These are phyloP conservation scores for Pocillopora meandrina DNA, from an alignment of 92 coral and sea anemone species.

Conservation along the genomic window DNA sequence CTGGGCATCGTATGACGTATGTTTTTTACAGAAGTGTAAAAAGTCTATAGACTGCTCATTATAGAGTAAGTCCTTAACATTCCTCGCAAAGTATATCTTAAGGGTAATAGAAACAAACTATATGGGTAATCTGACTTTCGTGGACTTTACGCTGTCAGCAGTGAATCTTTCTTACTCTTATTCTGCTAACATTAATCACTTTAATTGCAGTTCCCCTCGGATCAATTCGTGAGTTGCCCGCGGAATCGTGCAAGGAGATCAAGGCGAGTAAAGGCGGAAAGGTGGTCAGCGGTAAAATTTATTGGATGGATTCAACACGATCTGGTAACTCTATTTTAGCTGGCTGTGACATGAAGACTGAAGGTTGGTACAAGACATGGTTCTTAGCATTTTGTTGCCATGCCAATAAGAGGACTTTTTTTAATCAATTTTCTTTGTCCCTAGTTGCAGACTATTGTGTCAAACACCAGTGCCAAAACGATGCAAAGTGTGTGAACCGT, in stretches of 20 bases:
- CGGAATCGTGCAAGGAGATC: slow-evolving; percentile 2
- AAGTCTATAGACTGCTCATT: no score
- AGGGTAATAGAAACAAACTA: no score
- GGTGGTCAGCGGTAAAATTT: background rate
- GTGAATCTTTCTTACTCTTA: background rate
- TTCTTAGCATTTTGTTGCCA: background rate
- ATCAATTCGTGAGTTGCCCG: background rate
- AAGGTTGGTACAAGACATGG: background rate
- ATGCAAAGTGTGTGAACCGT: no score
- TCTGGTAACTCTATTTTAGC: background rate
- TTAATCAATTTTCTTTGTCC: background rate
- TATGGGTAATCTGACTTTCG: no score
- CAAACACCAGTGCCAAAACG: no score
- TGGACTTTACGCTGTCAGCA: no score
- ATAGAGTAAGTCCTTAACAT: no score
- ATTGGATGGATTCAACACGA: background rate
- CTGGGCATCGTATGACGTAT: no score
- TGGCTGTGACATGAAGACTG: slow-evolving; percentile 2
- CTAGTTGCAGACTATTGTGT: no score
- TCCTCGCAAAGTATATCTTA: no score
- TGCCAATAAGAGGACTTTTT: no score
- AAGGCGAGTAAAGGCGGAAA: slow-evolving; percentile 11
- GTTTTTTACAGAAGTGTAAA: no score
- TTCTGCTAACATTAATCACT: background rate
- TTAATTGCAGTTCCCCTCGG: background rate